A percentile compares a stretch with the other conserved stretches of the same genome.
phyloP scores from a whole-genome alignment of 1,140 invertebrate species.

The Pseudomyrmex flavicornis region DNA sequence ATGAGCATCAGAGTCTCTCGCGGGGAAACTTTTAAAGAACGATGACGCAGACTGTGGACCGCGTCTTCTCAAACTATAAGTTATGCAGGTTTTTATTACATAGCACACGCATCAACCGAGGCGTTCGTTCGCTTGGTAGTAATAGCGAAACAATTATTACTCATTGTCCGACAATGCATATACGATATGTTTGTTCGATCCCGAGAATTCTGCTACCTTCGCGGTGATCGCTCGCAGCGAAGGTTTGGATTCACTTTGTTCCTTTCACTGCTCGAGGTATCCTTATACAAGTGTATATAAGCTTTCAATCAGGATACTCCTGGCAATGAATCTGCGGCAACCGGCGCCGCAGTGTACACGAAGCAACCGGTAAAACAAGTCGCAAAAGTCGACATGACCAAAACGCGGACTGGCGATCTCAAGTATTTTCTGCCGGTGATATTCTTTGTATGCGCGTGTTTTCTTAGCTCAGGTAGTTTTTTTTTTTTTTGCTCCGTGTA shows the following conservation, averaged over 20 bases:
- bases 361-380: slow-evolving; percentile 19
- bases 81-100: slow-evolving; percentile 9
- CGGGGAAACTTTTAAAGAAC: slow-evolving; percentile 63
- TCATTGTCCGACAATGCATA: slow-evolving; percentile 50
- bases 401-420: slow-evolving; percentile 7
- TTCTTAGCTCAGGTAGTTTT: slow-evolving; percentile 47
- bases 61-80: slow-evolving; percentile 33
- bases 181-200: no score
- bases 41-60: slow-evolving; percentile 60
- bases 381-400: background rate
- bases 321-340: slow-evolving; percentile 33
- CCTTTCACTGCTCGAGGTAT: slow-evolving; percentile 70
- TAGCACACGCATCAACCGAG: background rate
- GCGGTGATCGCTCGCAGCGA: slow-evolving; percentile 18
- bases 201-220: slow-evolving; percentile 44
- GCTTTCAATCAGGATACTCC: slow-evolving; percentile 34
- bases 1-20: slow-evolving; percentile 36
- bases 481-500: background rate
- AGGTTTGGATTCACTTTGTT: background rate
- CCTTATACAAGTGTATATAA: slow-evolving; percentile 70
- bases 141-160: slow-evolving; percentile 58
- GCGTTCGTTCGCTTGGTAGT: slow-evolving; percentile 6
- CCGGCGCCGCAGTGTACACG: slow-evolving; percentile 13
- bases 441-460: slow-evolving; percentile 5
- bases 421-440: background rate